Evolutionary conservation across 2,888 invertebrate species (phyloP).

Genomic region (Parapristionchus giblindavisi): DNA sequence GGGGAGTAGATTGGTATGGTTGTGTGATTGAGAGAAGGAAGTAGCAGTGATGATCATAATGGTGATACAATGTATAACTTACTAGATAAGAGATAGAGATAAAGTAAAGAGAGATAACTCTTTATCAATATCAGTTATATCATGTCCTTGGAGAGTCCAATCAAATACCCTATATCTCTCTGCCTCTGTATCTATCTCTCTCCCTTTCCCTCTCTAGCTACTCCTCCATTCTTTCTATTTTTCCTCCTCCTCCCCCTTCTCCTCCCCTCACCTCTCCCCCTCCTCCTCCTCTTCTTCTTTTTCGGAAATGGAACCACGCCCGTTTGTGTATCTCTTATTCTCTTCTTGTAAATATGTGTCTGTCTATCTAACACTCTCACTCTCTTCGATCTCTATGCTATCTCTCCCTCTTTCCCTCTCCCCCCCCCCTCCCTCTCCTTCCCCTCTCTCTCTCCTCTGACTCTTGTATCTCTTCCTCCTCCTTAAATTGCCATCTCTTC

Average conservation of each 20-base stretch:
- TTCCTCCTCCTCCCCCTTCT: not conserved
- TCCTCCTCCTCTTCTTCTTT: slow-evolving; percentile 17
- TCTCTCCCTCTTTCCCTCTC: slow-evolving; percentile 7
- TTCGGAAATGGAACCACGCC: too few species aligned
- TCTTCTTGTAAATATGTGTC: not conserved
- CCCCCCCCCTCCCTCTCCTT: slow-evolving; percentile 6
- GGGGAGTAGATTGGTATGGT: not conserved
- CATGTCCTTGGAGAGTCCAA: not conserved
- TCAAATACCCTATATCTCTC: not conserved
- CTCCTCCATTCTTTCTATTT: slow-evolving; percentile 1
- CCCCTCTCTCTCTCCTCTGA: not conserved
- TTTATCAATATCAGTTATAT: not conserved
- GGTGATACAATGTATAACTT: too few species aligned
- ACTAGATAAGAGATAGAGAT: slow-evolving; percentile 6
- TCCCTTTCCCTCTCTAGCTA: slow-evolving; percentile 11
- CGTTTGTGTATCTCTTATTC: not conserved
- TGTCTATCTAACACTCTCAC: not conserved
- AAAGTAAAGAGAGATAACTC: slow-evolving; percentile 1
- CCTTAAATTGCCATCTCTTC: too few species aligned
- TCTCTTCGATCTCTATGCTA: not conserved
- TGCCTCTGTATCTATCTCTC: not conserved
- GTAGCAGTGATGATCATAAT: slow-evolving; percentile 19
- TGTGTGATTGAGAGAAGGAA: slow-evolving; percentile 1
- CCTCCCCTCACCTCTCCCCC: slow-evolving; percentile 5
- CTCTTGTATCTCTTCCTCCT: not conserved